Conservation (phyloP, 2,888 invertebrate species). For the Miltochrista miniata region DNA sequence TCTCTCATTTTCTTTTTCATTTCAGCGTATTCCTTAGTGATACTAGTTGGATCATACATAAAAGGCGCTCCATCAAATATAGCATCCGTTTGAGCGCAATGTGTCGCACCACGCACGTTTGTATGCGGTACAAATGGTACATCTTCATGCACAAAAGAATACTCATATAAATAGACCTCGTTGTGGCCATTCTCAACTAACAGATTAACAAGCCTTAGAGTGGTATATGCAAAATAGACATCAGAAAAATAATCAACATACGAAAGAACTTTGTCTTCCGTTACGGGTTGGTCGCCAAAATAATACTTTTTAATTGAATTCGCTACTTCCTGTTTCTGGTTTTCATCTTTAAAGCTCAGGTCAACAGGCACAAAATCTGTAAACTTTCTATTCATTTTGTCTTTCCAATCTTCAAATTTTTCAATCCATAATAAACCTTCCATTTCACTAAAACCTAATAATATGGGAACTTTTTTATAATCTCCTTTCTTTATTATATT, state of each 20-base stretch:
- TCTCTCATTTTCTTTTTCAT: slow-evolving; percentile 34
- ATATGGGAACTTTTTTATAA: too few relatives aligned
- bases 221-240: too few relatives aligned
- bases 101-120: too few relatives aligned
- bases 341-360: slow-evolving; percentile 41
- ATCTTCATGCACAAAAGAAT: slow-evolving; percentile 51
- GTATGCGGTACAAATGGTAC: too few relatives aligned
- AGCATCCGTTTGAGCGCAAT: slow-evolving; percentile 38
- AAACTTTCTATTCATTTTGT: slow-evolving; percentile 50
- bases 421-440: slow-evolving; percentile 32
- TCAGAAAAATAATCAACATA: slow-evolving; percentile 55
- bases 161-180: slow-evolving; percentile 49
- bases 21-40: slow-evolving; percentile 26
- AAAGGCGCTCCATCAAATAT: slow-evolving; percentile 22
- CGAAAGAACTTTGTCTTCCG: slow-evolving; percentile 34
- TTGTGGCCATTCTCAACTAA: slow-evolving; percentile 41
- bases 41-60: slow-evolving; percentile 2
- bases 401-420: slow-evolving; percentile 43
- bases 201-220: too few relatives aligned
- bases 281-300: too few relatives aligned
- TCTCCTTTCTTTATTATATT: slow-evolving; percentile 45
- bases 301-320: too few relatives aligned
- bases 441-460: too few relatives aligned
- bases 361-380: slow-evolving; percentile 49
- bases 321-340: too few relatives aligned